phyloP scores from a whole-genome alignment of 1,140 invertebrate species.

The Camponotus pennsylvanicus region DNA sequence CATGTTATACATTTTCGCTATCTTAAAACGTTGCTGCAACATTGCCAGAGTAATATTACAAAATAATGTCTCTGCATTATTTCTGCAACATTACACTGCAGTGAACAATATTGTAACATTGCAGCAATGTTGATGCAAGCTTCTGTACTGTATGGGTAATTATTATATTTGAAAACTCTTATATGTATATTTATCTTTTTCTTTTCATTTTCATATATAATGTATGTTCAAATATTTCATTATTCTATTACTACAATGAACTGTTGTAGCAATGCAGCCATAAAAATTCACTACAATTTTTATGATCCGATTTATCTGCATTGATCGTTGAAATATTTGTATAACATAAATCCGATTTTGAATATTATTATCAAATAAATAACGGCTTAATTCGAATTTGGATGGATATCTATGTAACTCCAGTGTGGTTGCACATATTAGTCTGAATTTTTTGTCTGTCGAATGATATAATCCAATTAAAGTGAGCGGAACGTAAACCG shows the following conservation, averaged over 20 bases:
- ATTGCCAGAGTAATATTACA: no score
- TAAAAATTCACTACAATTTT: neutral
- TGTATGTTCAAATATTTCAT: neutral
- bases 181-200: neutral
- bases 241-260: neutral
- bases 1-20: no score
- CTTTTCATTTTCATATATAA: neutral
- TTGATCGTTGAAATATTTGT: neutral
- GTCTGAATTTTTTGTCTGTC: slow-evolving; percentile 37
- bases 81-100: no score
- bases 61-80: no score
- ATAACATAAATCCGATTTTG: neutral
- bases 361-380: slow-evolving; percentile 19
- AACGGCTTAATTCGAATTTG: neutral
- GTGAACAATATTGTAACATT: no score
- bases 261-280: neutral
- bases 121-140: no score
- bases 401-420: neutral
- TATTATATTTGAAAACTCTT: neutral
- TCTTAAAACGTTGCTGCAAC: no score
- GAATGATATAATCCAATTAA: slow-evolving; percentile 44
- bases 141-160: neutral
- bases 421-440: neutral
- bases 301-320: slow-evolving; percentile 12
- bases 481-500: slow-evolving; percentile 33